phyloP scores from a whole-genome alignment of 2,797 vertebrate species.

The Amphiprion clarkii region DNA sequence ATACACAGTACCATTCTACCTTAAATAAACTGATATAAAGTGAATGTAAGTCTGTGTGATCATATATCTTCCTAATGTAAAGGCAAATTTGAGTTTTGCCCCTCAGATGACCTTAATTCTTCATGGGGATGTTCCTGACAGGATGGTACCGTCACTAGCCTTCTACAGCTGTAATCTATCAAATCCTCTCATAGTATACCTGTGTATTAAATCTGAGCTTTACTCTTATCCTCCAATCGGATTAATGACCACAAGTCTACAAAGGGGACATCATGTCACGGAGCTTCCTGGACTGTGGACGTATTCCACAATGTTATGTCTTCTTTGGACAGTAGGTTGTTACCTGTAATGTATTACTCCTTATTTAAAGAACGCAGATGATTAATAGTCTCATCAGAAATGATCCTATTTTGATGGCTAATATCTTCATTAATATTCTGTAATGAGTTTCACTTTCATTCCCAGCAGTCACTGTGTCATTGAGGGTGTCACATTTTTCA shows the following conservation, averaged over 20 bases:
- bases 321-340: constrained; percentile 16
- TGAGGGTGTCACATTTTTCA: constrained; percentile 58
- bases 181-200: constrained; percentile 11
- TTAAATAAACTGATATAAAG: constrained; percentile 47
- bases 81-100: constrained; percentile 37
- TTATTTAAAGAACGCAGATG: constrained; percentile 54
- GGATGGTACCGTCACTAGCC: constrained; percentile 5
- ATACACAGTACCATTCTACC: constrained; percentile 6
- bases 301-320: background rate
- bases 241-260: constrained; percentile 5
- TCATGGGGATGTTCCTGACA: constrained; percentile 10
- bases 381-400: constrained; percentile 65
- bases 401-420: constrained; percentile 68
- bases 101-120: constrained; percentile 52
- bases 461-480: constrained; percentile 66
- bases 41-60: constrained; percentile 28
- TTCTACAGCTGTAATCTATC: constrained; percentile 31
- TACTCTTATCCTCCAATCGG: constrained; percentile 14
- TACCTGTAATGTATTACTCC: constrained; percentile 40
- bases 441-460: constrained; percentile 72
- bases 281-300: constrained; percentile 2
- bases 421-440: constrained; percentile 69
- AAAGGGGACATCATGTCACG: background rate
- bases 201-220: constrained; percentile 23
- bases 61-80: constrained; percentile 48